These are phyloP conservation scores for Myopa testacea DNA, from an alignment of 2,888 invertebrate species.

Conservation along the genomic window DNA sequence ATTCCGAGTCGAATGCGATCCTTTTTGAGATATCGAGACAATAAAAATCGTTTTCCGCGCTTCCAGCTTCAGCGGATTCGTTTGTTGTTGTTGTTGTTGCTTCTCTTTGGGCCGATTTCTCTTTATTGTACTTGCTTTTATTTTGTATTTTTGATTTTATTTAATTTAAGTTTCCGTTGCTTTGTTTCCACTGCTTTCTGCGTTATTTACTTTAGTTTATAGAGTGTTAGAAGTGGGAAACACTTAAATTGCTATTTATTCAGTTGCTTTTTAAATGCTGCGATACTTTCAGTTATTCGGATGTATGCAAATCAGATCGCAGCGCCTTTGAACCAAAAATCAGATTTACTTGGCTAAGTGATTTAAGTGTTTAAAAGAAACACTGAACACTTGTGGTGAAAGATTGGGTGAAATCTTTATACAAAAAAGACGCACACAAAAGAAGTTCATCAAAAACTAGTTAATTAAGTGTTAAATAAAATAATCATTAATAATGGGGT, in stretches of 20 bases:
- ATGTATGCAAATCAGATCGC: constrained; percentile 16
- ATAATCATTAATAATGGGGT: neutral
- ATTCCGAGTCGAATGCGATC: constrained; percentile 52
- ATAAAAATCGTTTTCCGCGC: constrained; percentile 56
- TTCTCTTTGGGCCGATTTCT: constrained; percentile 43
- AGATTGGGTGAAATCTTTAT: neutral
- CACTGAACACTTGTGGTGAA: neutral
- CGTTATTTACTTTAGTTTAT: constrained; percentile 53
- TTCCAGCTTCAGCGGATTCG: neutral
- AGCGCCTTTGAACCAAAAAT: constrained; percentile 3
- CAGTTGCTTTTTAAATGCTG: constrained; percentile 55
- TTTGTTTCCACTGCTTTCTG: constrained; percentile 38
- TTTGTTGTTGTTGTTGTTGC: constrained; percentile 29
- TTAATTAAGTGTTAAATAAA: neutral
- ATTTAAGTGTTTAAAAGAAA: neutral
- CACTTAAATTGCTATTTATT: constrained; percentile 63
- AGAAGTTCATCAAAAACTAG: neutral
- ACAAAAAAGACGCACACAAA: neutral
- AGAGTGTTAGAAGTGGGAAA: constrained; percentile 59
- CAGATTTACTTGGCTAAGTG: neutral
- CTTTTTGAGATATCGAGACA: constrained; percentile 59
- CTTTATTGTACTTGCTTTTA: too few relatives aligned
- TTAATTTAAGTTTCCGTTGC: too few relatives aligned
- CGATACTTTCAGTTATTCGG: constrained; percentile 25
- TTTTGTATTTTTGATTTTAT: constrained; percentile 46